Percentiles rank a stretch among this genome's conserved stretches.
Conservation (phyloP, 2,888 invertebrate species). For the Leucoptera coffeella region DNA sequence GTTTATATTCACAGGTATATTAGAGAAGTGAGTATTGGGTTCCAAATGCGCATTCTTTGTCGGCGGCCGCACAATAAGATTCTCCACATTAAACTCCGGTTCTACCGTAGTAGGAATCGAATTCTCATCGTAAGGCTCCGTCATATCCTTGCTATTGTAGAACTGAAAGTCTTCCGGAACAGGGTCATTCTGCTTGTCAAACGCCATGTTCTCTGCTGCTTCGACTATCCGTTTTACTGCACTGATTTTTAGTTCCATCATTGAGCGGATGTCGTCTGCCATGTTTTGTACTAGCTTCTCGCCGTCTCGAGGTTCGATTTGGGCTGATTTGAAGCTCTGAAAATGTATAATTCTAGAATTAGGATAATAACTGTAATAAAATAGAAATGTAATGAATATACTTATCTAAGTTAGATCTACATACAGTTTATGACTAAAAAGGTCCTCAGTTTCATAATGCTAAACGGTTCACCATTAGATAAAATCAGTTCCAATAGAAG, state of each 20-base stretch:
- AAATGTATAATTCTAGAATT: conserved; percentile 11
- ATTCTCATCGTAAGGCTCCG: conserved; percentile 48
- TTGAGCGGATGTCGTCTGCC: conserved; percentile 75
- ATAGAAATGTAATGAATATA: background rate
- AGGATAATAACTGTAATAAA: conserved; percentile 1
- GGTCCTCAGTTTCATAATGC: too few species aligned
- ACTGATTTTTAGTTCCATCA: conserved; percentile 85
- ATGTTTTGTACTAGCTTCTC: conserved; percentile 74
- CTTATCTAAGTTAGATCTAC: too few species aligned
- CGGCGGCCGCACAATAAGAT: conserved; percentile 46
- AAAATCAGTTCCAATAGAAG: too few species aligned
- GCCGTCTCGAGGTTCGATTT: conserved; percentile 70
- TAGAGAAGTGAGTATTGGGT: conserved; percentile 70
- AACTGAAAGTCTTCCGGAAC: conserved; percentile 60
- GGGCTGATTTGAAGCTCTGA: conserved; percentile 74
- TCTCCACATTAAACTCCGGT: conserved; percentile 42
- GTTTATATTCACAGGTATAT: conserved; percentile 69
- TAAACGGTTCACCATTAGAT: too few species aligned
- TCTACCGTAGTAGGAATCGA: conserved; percentile 45
- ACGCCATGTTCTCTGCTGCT: conserved; percentile 77
- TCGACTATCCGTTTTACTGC: conserved; percentile 86
- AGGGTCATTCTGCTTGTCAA: conserved; percentile 45
- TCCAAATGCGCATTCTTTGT: conserved; percentile 60
- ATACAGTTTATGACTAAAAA: too few species aligned
- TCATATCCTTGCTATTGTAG: conserved; percentile 66